Evolutionary conservation across 2,113 vertebrate genomes (phyloP), one percentile per base, ranked within the genome.

Genomic region (Bucco capensis): DNA sequence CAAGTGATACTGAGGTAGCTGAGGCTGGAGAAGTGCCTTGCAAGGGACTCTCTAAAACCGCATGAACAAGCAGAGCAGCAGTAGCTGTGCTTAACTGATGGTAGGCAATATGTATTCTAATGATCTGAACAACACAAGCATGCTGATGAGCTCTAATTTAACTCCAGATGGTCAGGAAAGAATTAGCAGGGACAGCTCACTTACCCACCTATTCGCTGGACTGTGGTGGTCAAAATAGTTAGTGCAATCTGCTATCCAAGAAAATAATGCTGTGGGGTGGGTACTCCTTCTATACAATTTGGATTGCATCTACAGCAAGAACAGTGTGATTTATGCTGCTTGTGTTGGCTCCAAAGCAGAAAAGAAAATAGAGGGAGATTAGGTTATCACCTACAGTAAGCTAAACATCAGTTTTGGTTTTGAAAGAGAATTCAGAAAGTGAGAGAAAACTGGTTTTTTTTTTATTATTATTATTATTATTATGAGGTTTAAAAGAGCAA

Each of bases 151-250:
- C 64, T 92, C 88, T 76, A 21, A 60, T 89, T 95, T 89, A 88
- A 93, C 73, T 95, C 91, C 93, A 91, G 89, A 94, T 89, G 88
- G 89, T 89, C 79, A 64, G 88, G 75, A 77, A 58, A 77, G 75
- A 94, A 69, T 54, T 76, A 54, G 54, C 66, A 16, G 60, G 60
- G 54, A 46, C 28, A 49, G 73, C 42, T 85, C 30, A 12, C 53
- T 90, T 66, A 67, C 37, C 79, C 82, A 86, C 80, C 84, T 87
- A 78, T 83, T 88, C 85, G 30, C 66, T 84, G 86, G 78, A 38
- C 67, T 54, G 23, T 76, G 27, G 38, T 85, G 93, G 46, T 88
- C 66, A 37, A 64, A 94, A 49, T 37, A 83, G 81, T 50, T 44
- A 12, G 38, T 57, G 60, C 66, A 87, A 33, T 79, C 56, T 94